phyloP scores from a whole-genome alignment of 2,113 vertebrate species.

The Dipodomys stephensi region DNA sequence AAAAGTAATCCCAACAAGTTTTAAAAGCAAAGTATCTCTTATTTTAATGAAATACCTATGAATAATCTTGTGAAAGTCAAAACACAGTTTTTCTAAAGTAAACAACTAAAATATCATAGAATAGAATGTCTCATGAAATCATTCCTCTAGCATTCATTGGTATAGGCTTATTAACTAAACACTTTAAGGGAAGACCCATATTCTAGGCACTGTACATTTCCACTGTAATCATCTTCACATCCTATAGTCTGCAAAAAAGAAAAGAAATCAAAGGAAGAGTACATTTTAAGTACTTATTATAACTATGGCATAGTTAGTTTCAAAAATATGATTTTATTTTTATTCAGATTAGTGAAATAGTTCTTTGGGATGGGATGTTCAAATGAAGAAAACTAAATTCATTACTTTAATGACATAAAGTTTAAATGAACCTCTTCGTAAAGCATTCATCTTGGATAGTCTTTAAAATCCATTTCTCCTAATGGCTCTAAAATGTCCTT shows the following conservation, averaged over 20 bases:
- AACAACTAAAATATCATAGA: conserved; percentile 18
- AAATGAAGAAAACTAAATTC: conserved; percentile 67
- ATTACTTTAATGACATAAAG: conserved; percentile 61
- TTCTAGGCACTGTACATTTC: background rate
- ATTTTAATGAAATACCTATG: background rate
- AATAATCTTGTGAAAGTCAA: background rate
- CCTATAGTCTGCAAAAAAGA: background rate
- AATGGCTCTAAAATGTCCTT: conserved; percentile 86
- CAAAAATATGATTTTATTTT: conserved; percentile 52
- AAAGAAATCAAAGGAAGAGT: background rate
- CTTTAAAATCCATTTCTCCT: conserved; percentile 78
- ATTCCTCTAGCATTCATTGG: background rate
- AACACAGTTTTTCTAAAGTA: background rate
- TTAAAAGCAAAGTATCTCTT: background rate
- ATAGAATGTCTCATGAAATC: background rate
- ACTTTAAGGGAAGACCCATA: background rate
- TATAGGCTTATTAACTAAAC: background rate
- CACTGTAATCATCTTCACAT: background rate
- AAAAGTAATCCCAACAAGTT: background rate
- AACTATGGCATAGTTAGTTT: conserved; percentile 20
- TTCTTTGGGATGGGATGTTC: conserved; percentile 54
- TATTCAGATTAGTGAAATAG: conserved; percentile 61
- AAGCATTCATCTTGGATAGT: conserved; percentile 58
- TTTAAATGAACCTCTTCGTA: conserved; percentile 53
- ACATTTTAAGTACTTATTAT: conserved; percentile 50